Evolutionary conservation across 2,113 vertebrate species (phyloP).

Genomic region (Lipotes vexillifer): DNA sequence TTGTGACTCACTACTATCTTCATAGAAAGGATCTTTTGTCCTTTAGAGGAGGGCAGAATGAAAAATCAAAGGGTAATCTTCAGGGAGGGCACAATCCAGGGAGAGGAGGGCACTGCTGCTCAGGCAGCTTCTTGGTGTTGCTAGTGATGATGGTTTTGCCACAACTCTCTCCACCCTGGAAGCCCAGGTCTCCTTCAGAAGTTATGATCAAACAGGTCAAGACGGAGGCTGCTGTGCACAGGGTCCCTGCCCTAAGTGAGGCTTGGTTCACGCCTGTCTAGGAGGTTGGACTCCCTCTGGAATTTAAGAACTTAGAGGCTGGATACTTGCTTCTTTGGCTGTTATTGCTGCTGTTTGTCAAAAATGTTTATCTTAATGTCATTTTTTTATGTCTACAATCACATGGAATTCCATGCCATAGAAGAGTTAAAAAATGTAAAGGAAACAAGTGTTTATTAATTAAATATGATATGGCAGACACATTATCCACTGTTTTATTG

Average conservation of each 20-base stretch:
- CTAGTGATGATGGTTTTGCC: background rate
- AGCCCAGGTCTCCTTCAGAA: background rate
- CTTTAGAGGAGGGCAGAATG: background rate
- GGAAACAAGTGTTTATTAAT: background rate
- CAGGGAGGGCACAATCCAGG: too few relatives aligned
- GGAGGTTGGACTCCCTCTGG: background rate
- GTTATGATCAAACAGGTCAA: background rate
- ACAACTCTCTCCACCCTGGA: background rate
- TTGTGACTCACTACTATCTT: background rate
- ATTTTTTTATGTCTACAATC: background rate
- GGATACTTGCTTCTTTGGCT: background rate
- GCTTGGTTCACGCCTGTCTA: rapidly evolving
- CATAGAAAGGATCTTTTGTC: background rate
- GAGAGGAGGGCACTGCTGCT: background rate
- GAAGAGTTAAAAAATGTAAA: background rate
- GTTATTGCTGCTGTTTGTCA: background rate
- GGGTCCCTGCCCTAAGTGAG: too few relatives aligned
- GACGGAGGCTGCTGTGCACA: rapidly evolving
- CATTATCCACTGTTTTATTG: background rate
- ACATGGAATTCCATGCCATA: too few relatives aligned
- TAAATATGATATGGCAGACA: background rate
- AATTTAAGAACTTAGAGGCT: background rate
- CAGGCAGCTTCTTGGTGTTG: too few relatives aligned
- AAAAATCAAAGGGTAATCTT: background rate
- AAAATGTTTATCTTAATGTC: background rate